These are phyloP conservation scores for Epistrophella euchroma DNA, from an alignment of 2,888 invertebrate species.

Conservation along the genomic window DNA sequence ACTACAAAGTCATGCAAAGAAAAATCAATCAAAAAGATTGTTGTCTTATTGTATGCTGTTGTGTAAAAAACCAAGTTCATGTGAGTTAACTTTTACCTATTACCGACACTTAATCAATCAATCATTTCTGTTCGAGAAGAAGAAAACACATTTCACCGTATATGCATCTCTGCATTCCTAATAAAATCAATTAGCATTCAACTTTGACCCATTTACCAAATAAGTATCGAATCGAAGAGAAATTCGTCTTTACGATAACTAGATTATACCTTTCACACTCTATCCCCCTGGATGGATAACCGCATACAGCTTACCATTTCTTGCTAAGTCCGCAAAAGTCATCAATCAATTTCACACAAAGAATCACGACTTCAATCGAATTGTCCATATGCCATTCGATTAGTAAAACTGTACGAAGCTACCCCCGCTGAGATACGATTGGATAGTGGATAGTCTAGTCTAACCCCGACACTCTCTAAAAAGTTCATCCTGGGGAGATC, in stretches of 20 bases:
- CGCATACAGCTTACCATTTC: background rate
- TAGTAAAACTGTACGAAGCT: slow-evolving; percentile 41
- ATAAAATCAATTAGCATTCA: slow-evolving; percentile 59
- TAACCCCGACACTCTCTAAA: slow-evolving; percentile 53
- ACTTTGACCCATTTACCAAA: slow-evolving; percentile 52
- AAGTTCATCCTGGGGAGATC: slow-evolving; percentile 60
- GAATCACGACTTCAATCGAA: slow-evolving; percentile 54
- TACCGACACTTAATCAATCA: slow-evolving; percentile 49
- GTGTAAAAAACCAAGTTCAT: slow-evolving; percentile 12
- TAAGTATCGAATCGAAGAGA: slow-evolving; percentile 57
- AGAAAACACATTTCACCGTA: slow-evolving; percentile 26
- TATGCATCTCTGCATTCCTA: slow-evolving; percentile 19
- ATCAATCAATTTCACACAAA: slow-evolving; percentile 74
- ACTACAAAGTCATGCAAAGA: slow-evolving; percentile 2
- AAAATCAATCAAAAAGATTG: slow-evolving; percentile 2
- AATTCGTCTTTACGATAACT: slow-evolving; percentile 35
- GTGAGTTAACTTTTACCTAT: slow-evolving; percentile 16
- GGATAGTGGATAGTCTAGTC: no score
- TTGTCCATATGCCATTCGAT: slow-evolving; percentile 63
- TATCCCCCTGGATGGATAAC: background rate
- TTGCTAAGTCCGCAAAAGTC: slow-evolving; percentile 16
- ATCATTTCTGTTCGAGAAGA: slow-evolving; percentile 16
- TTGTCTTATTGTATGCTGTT: background rate
- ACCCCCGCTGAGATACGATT: slow-evolving; percentile 27
- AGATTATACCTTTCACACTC: slow-evolving; percentile 29